Percentiles rank a stretch among this genome's conserved stretches.
Evolutionary conservation across 2,113 vertebrate genomes (phyloP).

Genomic region (Mugil cephalus): DNA sequence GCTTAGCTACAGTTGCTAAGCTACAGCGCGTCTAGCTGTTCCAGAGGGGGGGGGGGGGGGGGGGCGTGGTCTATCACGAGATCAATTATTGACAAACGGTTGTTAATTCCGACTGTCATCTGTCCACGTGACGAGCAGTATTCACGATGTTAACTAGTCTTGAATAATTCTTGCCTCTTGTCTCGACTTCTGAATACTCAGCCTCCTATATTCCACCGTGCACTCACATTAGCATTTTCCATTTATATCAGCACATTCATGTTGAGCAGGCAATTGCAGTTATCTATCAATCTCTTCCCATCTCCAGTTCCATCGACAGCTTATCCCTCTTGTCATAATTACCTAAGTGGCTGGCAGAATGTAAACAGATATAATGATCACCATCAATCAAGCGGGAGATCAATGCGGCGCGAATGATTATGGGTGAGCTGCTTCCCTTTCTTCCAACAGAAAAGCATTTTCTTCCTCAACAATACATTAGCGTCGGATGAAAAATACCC

Average conservation of each 20-base stretch:
- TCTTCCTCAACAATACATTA: constrained; percentile 45
- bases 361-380: constrained; percentile 80
- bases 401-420: constrained; percentile 65
- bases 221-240: constrained; percentile 69
- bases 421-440: constrained; percentile 53
- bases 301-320: constrained; percentile 61
- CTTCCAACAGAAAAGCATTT: constrained; percentile 29
- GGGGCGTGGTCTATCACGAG: too few species aligned
- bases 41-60: too few species aligned
- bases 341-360: constrained; percentile 68
- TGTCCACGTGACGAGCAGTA: constrained; percentile 7
- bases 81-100: constrained; percentile 12
- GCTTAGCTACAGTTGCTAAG: too few species aligned
- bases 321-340: constrained; percentile 76
- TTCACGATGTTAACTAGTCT: constrained; percentile 23
- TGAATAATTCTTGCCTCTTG: constrained; percentile 18
- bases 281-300: constrained; percentile 74
- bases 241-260: constrained; percentile 63
- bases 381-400: constrained; percentile 74
- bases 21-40: too few species aligned
- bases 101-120: constrained; percentile 7
- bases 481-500: constrained; percentile 17
- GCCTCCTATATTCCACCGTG: constrained; percentile 38
- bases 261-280: constrained; percentile 50
- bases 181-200: constrained; percentile 24